Conservation (phyloP, 2,888 invertebrate genomes). For the Priocnemis perturbator region DNA sequence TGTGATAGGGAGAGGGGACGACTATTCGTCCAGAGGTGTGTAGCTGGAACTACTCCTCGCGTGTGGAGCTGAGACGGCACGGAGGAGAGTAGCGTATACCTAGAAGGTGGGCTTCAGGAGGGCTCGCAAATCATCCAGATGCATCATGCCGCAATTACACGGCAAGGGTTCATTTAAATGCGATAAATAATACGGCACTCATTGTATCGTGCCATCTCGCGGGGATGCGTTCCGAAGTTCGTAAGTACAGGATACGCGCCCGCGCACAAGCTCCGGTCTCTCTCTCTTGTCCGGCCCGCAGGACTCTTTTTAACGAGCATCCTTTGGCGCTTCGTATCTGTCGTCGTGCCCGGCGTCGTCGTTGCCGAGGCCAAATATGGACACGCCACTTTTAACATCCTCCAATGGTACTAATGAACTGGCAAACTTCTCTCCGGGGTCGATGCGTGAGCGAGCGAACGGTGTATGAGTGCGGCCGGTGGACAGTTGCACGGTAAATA, state of each 20-base stretch:
- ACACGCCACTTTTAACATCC: too few species aligned
- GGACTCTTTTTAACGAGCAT: slow-evolving; percentile 30
- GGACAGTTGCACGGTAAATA: too few species aligned
- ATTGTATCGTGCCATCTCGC: slow-evolving; percentile 65
- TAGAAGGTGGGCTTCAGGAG: slow-evolving; percentile 58
- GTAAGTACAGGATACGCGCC: slow-evolving; percentile 16
- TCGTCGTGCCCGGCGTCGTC: slow-evolving; percentile 9
- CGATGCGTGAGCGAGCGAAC: too few species aligned
- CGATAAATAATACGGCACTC: slow-evolving; percentile 73
- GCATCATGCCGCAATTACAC: slow-evolving; percentile 74
- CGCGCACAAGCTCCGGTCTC: not conserved
- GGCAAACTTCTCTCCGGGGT: too few species aligned
- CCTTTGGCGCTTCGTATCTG: slow-evolving; percentile 30
- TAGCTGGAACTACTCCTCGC: not conserved
- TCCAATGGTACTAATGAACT: too few species aligned
- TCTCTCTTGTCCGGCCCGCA: not conserved
- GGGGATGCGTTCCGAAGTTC: slow-evolving; percentile 16
- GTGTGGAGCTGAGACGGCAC: slow-evolving; percentile 24
- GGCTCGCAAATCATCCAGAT: slow-evolving; percentile 72
- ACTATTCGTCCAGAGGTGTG: too few species aligned
- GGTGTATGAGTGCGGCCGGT: too few species aligned
- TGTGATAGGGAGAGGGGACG: not conserved
- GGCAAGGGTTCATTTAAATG: slow-evolving; percentile 73
- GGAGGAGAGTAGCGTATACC: slow-evolving; percentile 32
- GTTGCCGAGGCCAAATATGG: too few species aligned